phyloP scores from a whole-genome alignment of 1,140 invertebrate genomes.

The Lordiphosa stackelbergi region DNA sequence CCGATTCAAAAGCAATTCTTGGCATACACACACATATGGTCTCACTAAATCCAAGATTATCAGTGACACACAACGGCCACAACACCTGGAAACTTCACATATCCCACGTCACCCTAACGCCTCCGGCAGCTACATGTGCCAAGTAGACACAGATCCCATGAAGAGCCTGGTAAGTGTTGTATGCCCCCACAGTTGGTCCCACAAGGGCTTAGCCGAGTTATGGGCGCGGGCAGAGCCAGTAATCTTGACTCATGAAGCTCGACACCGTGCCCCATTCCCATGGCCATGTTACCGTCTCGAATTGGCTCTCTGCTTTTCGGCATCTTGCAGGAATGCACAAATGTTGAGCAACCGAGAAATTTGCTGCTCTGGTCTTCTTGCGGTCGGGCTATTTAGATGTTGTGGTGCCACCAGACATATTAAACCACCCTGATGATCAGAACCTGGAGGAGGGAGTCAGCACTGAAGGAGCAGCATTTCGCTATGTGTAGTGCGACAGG shows the following conservation, averaged over 20 bases:
- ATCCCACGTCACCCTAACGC: conserved; percentile 92
- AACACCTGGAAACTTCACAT: conserved; percentile 94
- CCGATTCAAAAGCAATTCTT: conserved; percentile 91
- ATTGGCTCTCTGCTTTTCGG: not conserved
- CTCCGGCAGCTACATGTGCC: conserved; percentile 93
- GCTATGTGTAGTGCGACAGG: conserved; percentile 87
- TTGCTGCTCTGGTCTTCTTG: conserved; percentile 17
- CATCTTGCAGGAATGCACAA: not conserved
- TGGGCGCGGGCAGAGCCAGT: not conserved
- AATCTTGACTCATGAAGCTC: not conserved
- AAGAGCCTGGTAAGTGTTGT: conserved; percentile 85
- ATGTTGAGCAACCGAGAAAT: not conserved
- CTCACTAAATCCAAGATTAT: conserved; percentile 88
- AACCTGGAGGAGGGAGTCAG: conserved; percentile 80
- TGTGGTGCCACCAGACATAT: conserved; percentile 90
- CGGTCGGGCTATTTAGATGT: conserved; percentile 90
- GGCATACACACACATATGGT: conserved; percentile 94
- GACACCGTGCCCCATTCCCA: not conserved
- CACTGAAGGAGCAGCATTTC: conserved; percentile 86
- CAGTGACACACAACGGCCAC: conserved; percentile 92
- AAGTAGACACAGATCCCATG: conserved; percentile 95
- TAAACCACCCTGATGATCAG: conserved; percentile 81
- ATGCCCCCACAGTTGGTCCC: not conserved
- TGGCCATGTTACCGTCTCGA: not conserved
- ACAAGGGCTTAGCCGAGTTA: conserved; percentile 15